phyloP scores from a whole-genome alignment of 2,113 vertebrate species.

The Hydrochoerus hydrochaeris region DNA sequence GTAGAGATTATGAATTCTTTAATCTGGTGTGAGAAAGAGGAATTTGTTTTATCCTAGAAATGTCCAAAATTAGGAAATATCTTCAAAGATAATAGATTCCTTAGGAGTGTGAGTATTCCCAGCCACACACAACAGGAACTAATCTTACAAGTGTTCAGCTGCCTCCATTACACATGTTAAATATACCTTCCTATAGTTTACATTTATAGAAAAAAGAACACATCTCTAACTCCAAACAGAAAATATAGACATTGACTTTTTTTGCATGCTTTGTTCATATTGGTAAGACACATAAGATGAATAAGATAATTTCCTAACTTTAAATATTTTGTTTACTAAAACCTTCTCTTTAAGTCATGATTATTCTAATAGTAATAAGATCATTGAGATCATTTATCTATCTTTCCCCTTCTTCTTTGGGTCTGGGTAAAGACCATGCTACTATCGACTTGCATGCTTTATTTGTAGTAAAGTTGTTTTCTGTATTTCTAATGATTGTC shows the following conservation, averaged over 20 bases:
- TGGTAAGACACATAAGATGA: background rate
- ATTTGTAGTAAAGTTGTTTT: slow-evolving; percentile 74
- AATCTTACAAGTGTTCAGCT: background rate
- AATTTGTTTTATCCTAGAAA: slow-evolving; percentile 11
- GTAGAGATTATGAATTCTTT: background rate
- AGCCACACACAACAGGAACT: background rate
- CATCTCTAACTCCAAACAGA: background rate
- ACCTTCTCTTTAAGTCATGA: background rate
- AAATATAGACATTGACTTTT: background rate
- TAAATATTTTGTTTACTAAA: background rate
- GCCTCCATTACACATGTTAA: background rate
- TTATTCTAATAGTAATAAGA: background rate
- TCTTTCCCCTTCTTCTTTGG: background rate
- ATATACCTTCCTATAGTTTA: background rate
- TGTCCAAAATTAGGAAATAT: background rate
- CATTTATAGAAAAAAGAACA: background rate
- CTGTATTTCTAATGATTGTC: slow-evolving; percentile 74
- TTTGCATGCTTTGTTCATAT: background rate
- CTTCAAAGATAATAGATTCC: background rate
- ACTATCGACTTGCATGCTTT: slow-evolving; percentile 44
- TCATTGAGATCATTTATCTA: background rate
- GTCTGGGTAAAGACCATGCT: background rate
- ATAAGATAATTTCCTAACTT: slow-evolving; percentile 5
- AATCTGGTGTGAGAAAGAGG: background rate
- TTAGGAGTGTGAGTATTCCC: background rate